Percentiles rank a stretch among this genome's conserved stretches.
phyloP scores from a whole-genome alignment of 2,113 vertebrate genomes.

The Poeciliopsis retropinna region DNA sequence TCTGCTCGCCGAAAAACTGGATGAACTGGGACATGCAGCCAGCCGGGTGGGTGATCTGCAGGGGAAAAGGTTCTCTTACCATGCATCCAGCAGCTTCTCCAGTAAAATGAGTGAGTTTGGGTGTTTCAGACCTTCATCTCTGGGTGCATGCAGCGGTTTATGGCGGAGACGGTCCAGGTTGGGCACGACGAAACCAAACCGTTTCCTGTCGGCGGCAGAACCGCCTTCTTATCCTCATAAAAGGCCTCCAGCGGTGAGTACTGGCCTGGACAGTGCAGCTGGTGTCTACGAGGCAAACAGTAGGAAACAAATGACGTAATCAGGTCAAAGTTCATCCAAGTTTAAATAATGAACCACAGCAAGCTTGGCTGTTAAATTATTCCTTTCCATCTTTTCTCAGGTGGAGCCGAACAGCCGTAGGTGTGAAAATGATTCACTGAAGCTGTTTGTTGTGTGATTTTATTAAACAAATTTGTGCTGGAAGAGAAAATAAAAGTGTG shows the following conservation, averaged over 20 bases:
- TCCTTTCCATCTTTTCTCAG: background rate
- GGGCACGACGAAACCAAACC: conserved; percentile 82
- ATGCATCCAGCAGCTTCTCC: background rate
- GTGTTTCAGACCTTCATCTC: conserved; percentile 92
- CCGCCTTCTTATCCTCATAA: conserved; percentile 97
- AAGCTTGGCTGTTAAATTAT: background rate
- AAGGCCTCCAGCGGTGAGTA: conserved; percentile 97
- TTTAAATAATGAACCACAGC: background rate
- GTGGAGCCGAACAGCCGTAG: background rate
- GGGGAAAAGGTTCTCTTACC: background rate
- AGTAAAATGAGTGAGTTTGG: background rate
- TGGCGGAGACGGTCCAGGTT: conserved; percentile 84
- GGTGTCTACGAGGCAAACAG: conserved; percentile 82
- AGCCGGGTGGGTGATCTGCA: conserved; percentile 96
- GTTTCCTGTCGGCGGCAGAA: conserved; percentile 83
- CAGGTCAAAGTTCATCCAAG: background rate
- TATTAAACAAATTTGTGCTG: too few relatives aligned
- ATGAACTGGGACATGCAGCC: conserved; percentile 99
- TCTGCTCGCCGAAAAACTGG: conserved; percentile 98
- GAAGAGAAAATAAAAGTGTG: background rate
- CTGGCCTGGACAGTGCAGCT: conserved; percentile 93
- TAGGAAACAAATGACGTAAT: background rate
- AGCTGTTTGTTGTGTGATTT: background rate
- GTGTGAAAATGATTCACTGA: background rate
- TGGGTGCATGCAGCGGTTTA: conserved; percentile 96